Percentiles rank a stretch among this genome's conserved stretches.
These are phyloP conservation scores for Chunga burmeisteri DNA, from an alignment of 2,113 vertebrate genomes.

Conservation along the genomic window DNA sequence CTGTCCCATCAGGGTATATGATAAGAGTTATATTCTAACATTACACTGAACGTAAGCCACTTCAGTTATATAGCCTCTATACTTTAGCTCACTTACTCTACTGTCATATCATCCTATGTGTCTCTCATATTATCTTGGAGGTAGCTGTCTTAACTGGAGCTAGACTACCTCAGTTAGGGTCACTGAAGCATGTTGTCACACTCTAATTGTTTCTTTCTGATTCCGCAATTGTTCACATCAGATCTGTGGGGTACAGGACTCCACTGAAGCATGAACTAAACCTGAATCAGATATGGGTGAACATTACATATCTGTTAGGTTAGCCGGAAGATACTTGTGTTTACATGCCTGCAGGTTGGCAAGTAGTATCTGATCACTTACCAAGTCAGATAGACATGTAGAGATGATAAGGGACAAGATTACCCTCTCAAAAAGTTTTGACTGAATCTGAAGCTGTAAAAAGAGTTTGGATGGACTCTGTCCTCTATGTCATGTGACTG, in stretches of 20 bases:
- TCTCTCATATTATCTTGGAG: background rate
- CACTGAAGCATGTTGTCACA: background rate
- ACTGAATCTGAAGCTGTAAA: background rate
- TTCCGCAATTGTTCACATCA: background rate
- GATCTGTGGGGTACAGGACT: background rate
- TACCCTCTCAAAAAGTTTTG: background rate
- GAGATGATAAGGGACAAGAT: background rate
- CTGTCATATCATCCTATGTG: background rate
- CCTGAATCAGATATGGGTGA: background rate
- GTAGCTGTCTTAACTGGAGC: background rate
- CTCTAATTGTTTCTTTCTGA: background rate
- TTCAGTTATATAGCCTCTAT: background rate
- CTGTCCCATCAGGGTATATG: fast-evolving
- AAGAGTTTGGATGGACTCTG: background rate
- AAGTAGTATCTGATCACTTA: background rate
- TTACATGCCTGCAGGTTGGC: background rate
- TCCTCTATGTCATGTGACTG: background rate
- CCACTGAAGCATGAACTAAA: background rate
- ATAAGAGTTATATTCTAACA: background rate
- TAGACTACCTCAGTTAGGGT: background rate
- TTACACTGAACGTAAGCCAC: background rate
- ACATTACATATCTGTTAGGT: background rate
- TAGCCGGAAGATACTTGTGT: background rate
- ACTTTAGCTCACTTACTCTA: background rate
- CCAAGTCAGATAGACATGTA: fast-evolving